A percentile compares a stretch with the other conserved stretches of the same genome.
phyloP scores from a whole-genome alignment of 1,140 invertebrate genomes.

The Pseudomyrmex concolor region DNA sequence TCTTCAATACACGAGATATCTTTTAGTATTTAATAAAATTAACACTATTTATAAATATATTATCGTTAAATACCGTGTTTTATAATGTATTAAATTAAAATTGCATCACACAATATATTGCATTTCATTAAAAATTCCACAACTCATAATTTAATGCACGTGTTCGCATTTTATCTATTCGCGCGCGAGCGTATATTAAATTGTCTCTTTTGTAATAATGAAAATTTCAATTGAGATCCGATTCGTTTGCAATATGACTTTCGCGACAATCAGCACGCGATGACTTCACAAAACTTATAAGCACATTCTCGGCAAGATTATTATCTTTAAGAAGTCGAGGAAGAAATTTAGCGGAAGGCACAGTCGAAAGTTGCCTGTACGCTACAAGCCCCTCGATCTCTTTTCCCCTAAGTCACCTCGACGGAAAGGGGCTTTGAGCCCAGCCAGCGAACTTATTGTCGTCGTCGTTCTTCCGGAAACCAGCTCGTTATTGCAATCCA shows the following conservation, averaged over 20 bases:
- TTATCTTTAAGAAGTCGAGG: constrained; percentile 16
- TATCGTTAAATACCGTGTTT: too few species aligned
- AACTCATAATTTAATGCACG: too few species aligned
- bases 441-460: constrained; percentile 36
- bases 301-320: background rate
- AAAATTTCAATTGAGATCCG: background rate
- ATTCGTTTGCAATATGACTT: background rate
- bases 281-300: background rate
- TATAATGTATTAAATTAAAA: too few species aligned
- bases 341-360: constrained; percentile 16
- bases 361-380: background rate
- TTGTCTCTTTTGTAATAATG: background rate
- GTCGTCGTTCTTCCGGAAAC: constrained; percentile 50
- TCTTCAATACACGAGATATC: too few species aligned
- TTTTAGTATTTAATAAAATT: too few species aligned
- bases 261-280: constrained; percentile 11
- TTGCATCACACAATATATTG: too few species aligned
- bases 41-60: too few species aligned
- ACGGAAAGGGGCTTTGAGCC: constrained; percentile 53
- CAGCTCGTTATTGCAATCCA: constrained; percentile 57
- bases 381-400: constrained; percentile 28
- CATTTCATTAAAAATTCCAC: too few species aligned
- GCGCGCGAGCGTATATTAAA: background rate
- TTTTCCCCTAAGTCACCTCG: constrained; percentile 23
- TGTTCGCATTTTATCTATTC: background rate